phyloP scores from a whole-genome alignment of 2,113 vertebrate species.

The Oostethus manadensis region DNA sequence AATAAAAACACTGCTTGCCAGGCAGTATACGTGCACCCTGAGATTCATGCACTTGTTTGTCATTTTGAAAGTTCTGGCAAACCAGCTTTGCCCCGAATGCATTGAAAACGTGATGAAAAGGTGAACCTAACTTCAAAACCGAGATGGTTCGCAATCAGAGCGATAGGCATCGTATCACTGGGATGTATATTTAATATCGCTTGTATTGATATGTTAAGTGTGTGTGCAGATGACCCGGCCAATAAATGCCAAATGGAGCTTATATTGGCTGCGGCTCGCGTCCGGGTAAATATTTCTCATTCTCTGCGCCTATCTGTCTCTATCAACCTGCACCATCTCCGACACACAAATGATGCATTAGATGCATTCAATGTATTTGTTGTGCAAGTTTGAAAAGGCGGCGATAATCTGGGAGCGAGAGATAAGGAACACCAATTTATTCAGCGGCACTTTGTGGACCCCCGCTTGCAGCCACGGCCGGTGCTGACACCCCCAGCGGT shows the following conservation, averaged over 20 bases:
- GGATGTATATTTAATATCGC: conserved; percentile 61
- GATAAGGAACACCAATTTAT: conserved; percentile 99
- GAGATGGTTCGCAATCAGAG: conserved; percentile 55
- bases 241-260: conserved; percentile 58
- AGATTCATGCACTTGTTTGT: background rate
- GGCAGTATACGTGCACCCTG: no score
- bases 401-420: conserved; percentile 98
- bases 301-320: conserved; percentile 81
- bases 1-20: no score
- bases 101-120: conserved; percentile 7
- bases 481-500: conserved; percentile 93
- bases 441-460: conserved; percentile 97
- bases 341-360: conserved; percentile 92
- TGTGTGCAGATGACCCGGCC: conserved; percentile 46
- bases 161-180: conserved; percentile 60
- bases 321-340: conserved; percentile 85
- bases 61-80: background rate
- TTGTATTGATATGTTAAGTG: conserved; percentile 73
- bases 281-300: conserved; percentile 76
- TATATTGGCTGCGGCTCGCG: conserved; percentile 54
- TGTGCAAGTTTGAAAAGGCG: conserved; percentile 98
- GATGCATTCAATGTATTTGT: conserved; percentile 98
- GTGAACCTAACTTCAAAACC: conserved; percentile 8
- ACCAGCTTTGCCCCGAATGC: background rate
- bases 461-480: conserved; percentile 91